These are phyloP conservation scores for Papilio glaucus DNA, from an alignment of 1,140 invertebrate genomes.

Conservation along the genomic window DNA sequence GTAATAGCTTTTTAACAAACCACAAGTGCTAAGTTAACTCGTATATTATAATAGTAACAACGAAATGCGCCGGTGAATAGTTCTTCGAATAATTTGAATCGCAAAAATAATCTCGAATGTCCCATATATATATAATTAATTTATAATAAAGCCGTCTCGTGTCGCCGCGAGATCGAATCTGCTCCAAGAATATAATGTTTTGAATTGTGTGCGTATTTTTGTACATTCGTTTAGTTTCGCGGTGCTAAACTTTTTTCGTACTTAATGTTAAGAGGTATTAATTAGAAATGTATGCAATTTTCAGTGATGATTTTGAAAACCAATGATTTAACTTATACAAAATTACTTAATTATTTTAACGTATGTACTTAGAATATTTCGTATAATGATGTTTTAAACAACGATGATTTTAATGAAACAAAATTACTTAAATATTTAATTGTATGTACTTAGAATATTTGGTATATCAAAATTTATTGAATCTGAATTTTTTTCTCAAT, in stretches of 20 bases:
- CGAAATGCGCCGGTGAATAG: slow-evolving; percentile 25
- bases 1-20: slow-evolving; percentile 51
- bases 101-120: slow-evolving; percentile 18
- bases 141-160: slow-evolving; percentile 22
- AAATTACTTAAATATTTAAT: slow-evolving; percentile 36
- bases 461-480: slow-evolving; percentile 24
- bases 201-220: slow-evolving; percentile 32
- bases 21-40: slow-evolving; percentile 47
- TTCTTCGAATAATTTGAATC: slow-evolving; percentile 23
- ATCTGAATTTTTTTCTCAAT: slow-evolving; percentile 23
- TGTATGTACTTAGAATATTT: slow-evolving; percentile 41
- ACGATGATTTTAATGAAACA: slow-evolving; percentile 24
- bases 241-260: slow-evolving; percentile 51
- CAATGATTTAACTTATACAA: slow-evolving; percentile 31
- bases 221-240: slow-evolving; percentile 14
- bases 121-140: slow-evolving; percentile 1
- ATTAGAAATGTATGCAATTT: slow-evolving; percentile 26
- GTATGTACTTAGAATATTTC: slow-evolving; percentile 42
- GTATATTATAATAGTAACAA: slow-evolving; percentile 13
- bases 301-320: slow-evolving; percentile 19
- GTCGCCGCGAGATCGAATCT: slow-evolving; percentile 34
- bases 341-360: slow-evolving; percentile 40
- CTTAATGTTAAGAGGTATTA: slow-evolving; percentile 50
- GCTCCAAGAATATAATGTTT: slow-evolving; percentile 42
- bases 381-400: slow-evolving; percentile 22